phyloP scores from a whole-genome alignment of 2,797 vertebrate species.

The Coilia nasus region DNA sequence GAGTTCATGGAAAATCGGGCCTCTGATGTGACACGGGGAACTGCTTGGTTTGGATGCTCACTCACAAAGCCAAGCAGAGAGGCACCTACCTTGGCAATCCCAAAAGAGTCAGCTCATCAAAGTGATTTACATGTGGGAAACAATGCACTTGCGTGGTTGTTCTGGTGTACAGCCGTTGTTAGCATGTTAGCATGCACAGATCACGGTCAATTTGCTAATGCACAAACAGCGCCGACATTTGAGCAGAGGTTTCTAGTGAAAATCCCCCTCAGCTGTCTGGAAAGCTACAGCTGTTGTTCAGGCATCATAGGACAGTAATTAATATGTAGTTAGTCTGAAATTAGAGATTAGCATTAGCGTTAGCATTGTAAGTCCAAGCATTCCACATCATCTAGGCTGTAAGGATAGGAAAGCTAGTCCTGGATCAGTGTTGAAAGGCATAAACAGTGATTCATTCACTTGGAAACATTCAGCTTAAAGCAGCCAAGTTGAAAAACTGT shows the following conservation, averaged over 20 bases:
- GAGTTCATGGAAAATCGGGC: neutral
- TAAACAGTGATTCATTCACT: neutral
- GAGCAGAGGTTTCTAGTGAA: neutral
- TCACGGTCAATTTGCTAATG: conserved; percentile 4
- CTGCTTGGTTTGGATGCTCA: conserved; percentile 19
- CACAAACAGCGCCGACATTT: neutral
- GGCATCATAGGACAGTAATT: conserved; percentile 4
- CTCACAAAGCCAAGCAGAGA: conserved; percentile 19
- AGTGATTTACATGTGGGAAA: conserved; percentile 4
- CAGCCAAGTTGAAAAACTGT: neutral
- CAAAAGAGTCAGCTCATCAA: conserved; percentile 1
- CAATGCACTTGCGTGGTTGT: neutral
- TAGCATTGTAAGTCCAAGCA: neutral
- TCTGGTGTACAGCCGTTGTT: neutral
- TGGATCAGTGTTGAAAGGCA: neutral
- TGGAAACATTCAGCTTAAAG: neutral
- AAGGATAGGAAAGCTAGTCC: conserved; percentile 16
- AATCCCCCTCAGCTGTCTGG: neutral
- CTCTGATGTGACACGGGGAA: neutral
- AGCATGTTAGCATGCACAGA: conserved; percentile 13
- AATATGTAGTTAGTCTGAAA: conserved; percentile 17
- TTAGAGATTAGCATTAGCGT: conserved; percentile 20
- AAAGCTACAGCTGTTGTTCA: neutral
- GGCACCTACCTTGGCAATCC: conserved; percentile 8
- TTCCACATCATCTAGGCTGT: conserved; percentile 17